Percentiles rank a stretch among this genome's conserved stretches.
Evolutionary conservation across 2,797 vertebrate species (phyloP).

Genomic region (Tadarida brasiliensis): DNA sequence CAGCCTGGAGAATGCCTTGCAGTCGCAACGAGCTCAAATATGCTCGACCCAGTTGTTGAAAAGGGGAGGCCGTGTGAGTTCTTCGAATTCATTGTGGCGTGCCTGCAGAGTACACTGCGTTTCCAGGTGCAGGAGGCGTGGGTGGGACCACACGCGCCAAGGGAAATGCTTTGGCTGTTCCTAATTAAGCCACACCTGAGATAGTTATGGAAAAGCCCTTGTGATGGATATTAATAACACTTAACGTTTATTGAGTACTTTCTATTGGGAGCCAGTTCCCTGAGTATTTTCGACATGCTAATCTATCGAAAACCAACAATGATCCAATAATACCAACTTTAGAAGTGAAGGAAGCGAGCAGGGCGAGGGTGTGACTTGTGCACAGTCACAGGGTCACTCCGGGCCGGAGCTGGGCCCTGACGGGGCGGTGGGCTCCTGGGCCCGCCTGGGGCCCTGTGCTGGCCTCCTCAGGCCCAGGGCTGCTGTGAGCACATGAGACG

Average conservation of each 20-base stretch:
- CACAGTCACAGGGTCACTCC: neutral
- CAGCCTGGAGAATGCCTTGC: neutral
- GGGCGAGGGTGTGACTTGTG: neutral
- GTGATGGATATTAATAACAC: neutral
- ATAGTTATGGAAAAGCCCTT: neutral
- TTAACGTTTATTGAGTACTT: neutral
- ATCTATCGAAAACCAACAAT: neutral
- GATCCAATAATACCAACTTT: neutral
- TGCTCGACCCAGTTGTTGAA: neutral
- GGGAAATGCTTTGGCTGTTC: neutral
- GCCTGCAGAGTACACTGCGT: neutral
- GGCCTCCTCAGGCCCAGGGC: neutral
- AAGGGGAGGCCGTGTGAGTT: neutral
- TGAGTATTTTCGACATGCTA: neutral
- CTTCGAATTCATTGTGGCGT: constrained; percentile 4
- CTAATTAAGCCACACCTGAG: neutral
- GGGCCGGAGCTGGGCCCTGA: neutral
- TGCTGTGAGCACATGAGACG: no score
- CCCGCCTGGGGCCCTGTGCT: no score
- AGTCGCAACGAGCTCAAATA: constrained; percentile 26
- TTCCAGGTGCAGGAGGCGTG: neutral
- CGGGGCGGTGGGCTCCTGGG: accelerated
- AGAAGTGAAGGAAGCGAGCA: neutral
- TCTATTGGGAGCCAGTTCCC: neutral
- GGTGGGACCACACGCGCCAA: neutral